Evolutionary conservation across 1,140 invertebrate genomes (phyloP), one percentile per base, ranked within the genome.

Genomic region (Drosophila sturtevanti): DNA sequence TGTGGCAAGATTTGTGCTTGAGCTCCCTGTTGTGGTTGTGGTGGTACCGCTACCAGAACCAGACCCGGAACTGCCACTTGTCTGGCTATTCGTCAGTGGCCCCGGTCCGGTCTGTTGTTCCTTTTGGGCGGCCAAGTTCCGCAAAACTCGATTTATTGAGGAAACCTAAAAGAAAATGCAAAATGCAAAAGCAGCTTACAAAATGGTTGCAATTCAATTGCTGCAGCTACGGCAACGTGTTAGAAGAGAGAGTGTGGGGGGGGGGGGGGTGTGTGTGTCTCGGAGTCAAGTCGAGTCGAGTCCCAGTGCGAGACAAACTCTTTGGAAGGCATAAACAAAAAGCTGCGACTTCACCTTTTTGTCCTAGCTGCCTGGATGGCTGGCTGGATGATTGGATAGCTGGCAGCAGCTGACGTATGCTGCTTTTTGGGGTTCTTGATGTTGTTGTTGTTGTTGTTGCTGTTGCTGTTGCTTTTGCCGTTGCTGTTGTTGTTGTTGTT

Each of bases 101-200:
- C 38, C 38, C 12, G 60, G 60, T 61, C 61, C 82, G 11, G 56
- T 77, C 64, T 94, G 94, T 78, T 96, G 95, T 86, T 98, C 97
- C 80, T 98, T 98, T 91, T 98, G 97, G 5, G 97, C 96, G 0
- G 97, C 97, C 62, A 99, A 93, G 92, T 99, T 99, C 44, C 98
- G 94, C 70, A 99, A 93, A n/a, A 99, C 98, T 74, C 98, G 96
- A 93, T 99, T 99, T 81, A 99, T 99, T n/a, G 98, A 99, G 6
- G 98, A 99, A 41, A 99, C 98, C 98, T 99, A n/a, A 10, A 65
- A 56, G 9, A 9, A 48, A 18, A 48, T 0, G 18, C 5, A 24
- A 7, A 18, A 18, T n/a, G n/a, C n/a, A n/a, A n/a, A n/a, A n/a
- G n/a, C n/a, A 31, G 14, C 34, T 48, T 48, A 11, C 41, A 38